Conservation (phyloP, 2,797 vertebrate species). For the Luscinia luscinia region DNA sequence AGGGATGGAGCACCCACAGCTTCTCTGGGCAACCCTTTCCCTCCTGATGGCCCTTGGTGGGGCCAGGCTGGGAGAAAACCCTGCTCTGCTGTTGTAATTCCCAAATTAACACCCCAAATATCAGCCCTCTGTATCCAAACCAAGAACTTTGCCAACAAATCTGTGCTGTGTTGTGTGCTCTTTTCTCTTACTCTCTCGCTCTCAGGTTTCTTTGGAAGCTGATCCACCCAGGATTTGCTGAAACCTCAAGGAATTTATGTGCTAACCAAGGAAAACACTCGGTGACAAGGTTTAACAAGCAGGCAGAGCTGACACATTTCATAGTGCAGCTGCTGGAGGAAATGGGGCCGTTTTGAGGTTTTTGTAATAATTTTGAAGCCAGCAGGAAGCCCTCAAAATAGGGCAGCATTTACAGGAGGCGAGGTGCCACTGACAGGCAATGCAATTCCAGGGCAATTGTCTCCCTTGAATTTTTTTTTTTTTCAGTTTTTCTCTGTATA, state of each 20-base stretch:
- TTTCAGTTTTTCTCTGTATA: fast-evolving
- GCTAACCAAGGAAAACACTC: neutral
- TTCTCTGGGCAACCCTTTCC: neutral
- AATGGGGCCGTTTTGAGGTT: neutral
- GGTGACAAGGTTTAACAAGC: neutral
- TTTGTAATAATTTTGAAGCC: neutral
- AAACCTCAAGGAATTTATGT: constrained; percentile 26
- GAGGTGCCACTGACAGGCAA: neutral
- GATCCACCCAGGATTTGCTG: neutral
- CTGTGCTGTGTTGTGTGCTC: neutral
- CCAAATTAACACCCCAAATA: neutral
- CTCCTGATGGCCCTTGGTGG: neutral
- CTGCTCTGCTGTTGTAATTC: neutral
- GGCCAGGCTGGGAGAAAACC: neutral
- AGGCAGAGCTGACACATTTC: neutral
- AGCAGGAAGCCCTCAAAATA: neutral
- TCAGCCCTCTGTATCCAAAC: neutral
- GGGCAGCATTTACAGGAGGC: neutral
- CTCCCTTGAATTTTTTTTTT: neutral
- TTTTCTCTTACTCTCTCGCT: neutral
- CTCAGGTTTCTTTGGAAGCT: neutral
- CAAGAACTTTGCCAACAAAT: neutral
- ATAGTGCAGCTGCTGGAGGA: neutral
- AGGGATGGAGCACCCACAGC: neutral
- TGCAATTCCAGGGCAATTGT: neutral